A percentile compares a stretch with the other conserved stretches of the same genome.
These are phyloP conservation scores for Phainopepla nitens DNA, from an alignment of 2,113 vertebrate genomes.

Conservation along the genomic window DNA sequence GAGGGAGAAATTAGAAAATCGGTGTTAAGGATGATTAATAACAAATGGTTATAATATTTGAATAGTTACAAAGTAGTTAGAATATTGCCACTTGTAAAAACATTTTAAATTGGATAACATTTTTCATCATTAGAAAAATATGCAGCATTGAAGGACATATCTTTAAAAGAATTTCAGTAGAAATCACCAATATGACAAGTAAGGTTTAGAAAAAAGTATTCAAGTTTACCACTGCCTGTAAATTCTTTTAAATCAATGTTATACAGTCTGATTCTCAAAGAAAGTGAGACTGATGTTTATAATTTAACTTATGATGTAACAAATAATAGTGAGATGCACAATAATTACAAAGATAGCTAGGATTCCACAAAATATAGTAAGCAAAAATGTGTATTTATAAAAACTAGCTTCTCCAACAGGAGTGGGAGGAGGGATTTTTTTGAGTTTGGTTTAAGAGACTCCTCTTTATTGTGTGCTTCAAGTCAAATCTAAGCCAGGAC, in stretches of 20 bases:
- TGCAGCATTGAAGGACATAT: neutral
- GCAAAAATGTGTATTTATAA: neutral
- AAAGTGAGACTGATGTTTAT: neutral
- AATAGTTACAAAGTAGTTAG: neutral
- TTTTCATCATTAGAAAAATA: slow-evolving; percentile 16
- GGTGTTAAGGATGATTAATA: slow-evolving; percentile 18
- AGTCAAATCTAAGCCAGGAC: neutral
- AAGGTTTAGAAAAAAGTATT: neutral
- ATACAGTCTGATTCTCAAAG: neutral
- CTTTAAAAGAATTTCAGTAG: neutral
- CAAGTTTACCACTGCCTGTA: neutral
- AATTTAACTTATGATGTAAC: neutral
- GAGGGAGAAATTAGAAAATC: neutral
- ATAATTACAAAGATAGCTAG: neutral
- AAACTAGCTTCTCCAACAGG: neutral
- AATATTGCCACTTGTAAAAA: slow-evolving; percentile 34
- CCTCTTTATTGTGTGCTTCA: neutral
- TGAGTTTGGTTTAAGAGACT: neutral
- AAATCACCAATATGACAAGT: neutral
- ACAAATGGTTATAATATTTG: neutral
- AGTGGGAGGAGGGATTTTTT: neutral
- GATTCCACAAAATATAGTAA: neutral
- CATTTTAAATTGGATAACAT: neutral
- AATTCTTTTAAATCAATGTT: neutral
- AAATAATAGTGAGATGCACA: neutral